These are phyloP conservation scores for Thymelicus sylvestris DNA, from an alignment of 2,888 invertebrate genomes.

Conservation along the genomic window DNA sequence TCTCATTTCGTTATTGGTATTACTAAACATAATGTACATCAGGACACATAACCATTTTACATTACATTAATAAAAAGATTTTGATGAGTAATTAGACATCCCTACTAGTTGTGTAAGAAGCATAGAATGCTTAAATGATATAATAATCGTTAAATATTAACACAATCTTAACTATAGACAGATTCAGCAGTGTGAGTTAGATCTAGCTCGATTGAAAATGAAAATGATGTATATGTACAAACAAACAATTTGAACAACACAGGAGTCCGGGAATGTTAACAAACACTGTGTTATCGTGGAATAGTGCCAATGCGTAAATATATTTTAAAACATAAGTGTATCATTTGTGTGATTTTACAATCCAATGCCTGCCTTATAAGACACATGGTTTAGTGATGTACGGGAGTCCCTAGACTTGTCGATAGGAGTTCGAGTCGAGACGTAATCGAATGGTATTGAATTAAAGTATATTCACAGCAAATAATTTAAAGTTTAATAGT, in stretches of 20 bases:
- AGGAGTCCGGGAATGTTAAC: slow-evolving; percentile 34
- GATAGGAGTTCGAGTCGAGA: slow-evolving; percentile 5
- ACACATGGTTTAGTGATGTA: slow-evolving; percentile 57
- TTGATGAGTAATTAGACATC: no score
- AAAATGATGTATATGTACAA: slow-evolving; percentile 18
- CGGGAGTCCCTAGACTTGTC: slow-evolving; percentile 33
- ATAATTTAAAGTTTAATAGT: no score
- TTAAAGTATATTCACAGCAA: no score
- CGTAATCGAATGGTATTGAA: neutral
- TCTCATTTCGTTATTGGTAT: no score
- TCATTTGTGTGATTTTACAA: slow-evolving; percentile 50
- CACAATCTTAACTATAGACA: neutral
- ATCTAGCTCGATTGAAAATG: slow-evolving; percentile 36
- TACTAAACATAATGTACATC: no score
- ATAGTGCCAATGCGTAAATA: slow-evolving; percentile 51
- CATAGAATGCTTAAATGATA: no score
- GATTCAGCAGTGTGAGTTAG: slow-evolving; percentile 41
- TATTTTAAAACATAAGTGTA: slow-evolving; percentile 39
- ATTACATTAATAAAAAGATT: no score
- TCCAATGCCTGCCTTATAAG: slow-evolving; percentile 63
- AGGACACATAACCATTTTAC: no score
- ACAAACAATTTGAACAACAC: slow-evolving; percentile 40
- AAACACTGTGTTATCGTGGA: slow-evolving; percentile 52
- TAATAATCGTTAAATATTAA: no score
- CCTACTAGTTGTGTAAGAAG: no score